Percentiles rank a stretch among this genome's conserved stretches.
These are phyloP conservation scores for Clanis bilineata DNA, from an alignment of 2,888 invertebrate genomes.

Conservation along the genomic window DNA sequence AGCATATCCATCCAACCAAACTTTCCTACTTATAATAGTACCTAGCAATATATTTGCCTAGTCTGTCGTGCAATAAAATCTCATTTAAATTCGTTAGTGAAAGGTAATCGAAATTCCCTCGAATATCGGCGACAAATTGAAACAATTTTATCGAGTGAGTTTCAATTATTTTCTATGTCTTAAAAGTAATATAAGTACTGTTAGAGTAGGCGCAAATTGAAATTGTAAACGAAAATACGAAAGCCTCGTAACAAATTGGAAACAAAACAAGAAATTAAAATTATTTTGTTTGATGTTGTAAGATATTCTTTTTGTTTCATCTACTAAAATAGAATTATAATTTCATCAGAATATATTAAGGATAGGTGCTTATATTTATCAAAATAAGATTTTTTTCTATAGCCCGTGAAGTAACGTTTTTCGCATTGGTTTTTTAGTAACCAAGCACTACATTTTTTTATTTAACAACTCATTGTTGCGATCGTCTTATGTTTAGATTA, in stretches of 20 bases:
- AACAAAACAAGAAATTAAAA: not conserved
- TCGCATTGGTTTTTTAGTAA: no score
- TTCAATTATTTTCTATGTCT: not conserved
- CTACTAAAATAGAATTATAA: not conserved
- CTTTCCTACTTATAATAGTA: no score
- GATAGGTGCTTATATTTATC: no score
- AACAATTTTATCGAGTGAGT: not conserved
- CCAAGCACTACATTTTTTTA: no score
- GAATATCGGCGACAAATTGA: not conserved
- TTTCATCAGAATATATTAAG: not conserved
- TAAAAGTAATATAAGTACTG: not conserved
- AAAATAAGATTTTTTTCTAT: no score
- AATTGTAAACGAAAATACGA: not conserved
- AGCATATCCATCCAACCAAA: no score
- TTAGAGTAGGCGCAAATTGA: not conserved
- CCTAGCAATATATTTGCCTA: no score
- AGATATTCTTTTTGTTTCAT: not conserved
- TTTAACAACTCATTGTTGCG: no score
- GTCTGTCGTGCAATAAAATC: no score
- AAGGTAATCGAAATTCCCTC: not conserved
- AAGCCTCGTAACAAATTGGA: not conserved
- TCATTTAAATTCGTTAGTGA: no score
- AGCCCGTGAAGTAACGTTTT: no score
- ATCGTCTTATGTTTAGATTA: no score
- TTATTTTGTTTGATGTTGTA: not conserved